These are phyloP conservation scores for Aethes cnicana DNA, from an alignment of 2,888 invertebrate genomes.

Conservation along the genomic window DNA sequence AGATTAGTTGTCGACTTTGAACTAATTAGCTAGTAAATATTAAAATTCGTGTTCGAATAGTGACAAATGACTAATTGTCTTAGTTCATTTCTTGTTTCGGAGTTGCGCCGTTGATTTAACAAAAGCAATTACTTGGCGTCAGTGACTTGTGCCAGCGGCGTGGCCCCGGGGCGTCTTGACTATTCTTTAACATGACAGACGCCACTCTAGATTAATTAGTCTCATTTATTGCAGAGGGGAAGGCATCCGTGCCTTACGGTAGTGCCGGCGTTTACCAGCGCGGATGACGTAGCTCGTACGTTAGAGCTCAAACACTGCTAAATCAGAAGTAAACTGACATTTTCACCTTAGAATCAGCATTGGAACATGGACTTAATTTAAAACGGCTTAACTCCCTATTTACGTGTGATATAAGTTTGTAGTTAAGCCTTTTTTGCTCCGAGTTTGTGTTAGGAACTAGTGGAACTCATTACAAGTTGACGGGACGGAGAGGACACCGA, in stretches of 20 bases:
- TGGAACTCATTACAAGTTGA: conserved; percentile 3
- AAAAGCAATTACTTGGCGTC: conserved; percentile 70
- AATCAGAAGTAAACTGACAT: background rate
- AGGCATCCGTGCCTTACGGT: conserved; percentile 51
- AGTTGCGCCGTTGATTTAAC: conserved; percentile 59
- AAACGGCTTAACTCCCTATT: no score
- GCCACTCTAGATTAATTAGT: conserved; percentile 74
- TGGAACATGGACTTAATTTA: no score
- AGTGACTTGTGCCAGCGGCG: conserved; percentile 50
- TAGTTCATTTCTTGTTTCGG: conserved; percentile 41
- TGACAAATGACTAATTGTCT: conserved; percentile 47
- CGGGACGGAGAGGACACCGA: background rate
- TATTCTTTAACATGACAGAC: conserved; percentile 77
- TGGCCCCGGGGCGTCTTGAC: conserved; percentile 51
- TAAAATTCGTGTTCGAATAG: conserved; percentile 45
- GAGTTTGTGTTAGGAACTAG: background rate
- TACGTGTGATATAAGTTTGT: no score
- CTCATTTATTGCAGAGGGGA: conserved; percentile 69
- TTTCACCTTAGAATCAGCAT: no score
- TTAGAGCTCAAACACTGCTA: conserved; percentile 1
- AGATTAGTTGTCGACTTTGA: conserved; percentile 31
- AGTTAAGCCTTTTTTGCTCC: no score
- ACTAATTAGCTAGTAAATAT: conserved; percentile 43
- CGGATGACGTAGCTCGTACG: conserved; percentile 6
- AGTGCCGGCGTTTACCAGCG: conserved; percentile 33